Conservation (phyloP, 2,797 vertebrate genomes). For the Nannoperca australis region DNA sequence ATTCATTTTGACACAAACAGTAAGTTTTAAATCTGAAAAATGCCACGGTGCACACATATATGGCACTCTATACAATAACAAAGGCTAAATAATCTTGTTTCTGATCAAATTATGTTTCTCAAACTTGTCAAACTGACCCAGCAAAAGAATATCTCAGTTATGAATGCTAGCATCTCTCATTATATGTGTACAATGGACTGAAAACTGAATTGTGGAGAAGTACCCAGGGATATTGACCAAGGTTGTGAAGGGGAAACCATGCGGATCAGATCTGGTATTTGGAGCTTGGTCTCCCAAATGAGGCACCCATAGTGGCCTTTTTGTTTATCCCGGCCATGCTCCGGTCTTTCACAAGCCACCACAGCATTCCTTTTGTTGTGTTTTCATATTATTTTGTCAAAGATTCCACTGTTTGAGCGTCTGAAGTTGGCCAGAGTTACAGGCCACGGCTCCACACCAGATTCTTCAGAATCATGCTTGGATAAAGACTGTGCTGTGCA, state of each 20-base stretch:
- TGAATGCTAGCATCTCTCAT: conserved; percentile 21
- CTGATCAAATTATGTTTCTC: too few relatives aligned
- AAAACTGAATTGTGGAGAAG: conserved; percentile 28
- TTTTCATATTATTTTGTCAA: conserved; percentile 59
- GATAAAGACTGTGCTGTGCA: conserved; percentile 2
- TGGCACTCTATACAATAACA: background rate
- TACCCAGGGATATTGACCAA: conserved; percentile 43
- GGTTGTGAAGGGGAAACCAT: conserved; percentile 76
- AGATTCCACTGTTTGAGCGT: conserved; percentile 57
- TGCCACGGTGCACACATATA: too few relatives aligned
- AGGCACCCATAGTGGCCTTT: conserved; percentile 71
- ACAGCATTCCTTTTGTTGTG: conserved; percentile 60
- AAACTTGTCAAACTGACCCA: background rate
- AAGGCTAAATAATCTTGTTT: background rate
- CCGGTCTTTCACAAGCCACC: conserved; percentile 51
- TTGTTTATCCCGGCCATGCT: conserved; percentile 70
- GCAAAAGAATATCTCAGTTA: background rate
- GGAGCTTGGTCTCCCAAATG: conserved; percentile 67
- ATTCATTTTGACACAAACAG: background rate
- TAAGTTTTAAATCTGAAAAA: background rate
- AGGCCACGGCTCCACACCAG: background rate
- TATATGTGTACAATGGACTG: conserved; percentile 24
- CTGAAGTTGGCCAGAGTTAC: conserved; percentile 15
- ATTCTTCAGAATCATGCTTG: conserved; percentile 17
- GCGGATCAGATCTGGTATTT: conserved; percentile 84